phyloP scores from a whole-genome alignment of 2,888 invertebrate genomes.

The Diplazon laetatorius region DNA sequence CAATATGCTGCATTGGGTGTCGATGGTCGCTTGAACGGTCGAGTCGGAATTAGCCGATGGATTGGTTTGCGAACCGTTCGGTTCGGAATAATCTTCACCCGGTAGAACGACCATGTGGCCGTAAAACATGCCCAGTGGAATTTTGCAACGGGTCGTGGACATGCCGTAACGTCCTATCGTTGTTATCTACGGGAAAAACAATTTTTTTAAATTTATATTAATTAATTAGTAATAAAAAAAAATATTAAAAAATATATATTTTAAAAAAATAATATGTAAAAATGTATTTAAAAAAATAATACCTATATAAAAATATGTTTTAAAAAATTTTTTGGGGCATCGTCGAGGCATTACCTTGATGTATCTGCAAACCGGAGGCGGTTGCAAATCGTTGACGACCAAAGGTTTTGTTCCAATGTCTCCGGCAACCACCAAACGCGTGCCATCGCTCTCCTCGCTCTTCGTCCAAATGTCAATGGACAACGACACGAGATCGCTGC shows the following conservation, averaged over 20 bases:
- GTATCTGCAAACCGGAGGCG: conserved; percentile 94
- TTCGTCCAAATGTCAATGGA: conserved; percentile 95
- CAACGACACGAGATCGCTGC: conserved; percentile 91
- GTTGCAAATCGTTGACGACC: conserved; percentile 94
- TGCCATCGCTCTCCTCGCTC: conserved; percentile 93
- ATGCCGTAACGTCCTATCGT: conserved; percentile 96
- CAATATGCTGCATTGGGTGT: conserved; percentile 86
- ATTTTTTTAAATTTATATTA: neutral
- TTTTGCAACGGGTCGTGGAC: conserved; percentile 94
- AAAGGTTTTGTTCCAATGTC: conserved; percentile 95
- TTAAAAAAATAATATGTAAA: no score
- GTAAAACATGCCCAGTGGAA: conserved; percentile 96
- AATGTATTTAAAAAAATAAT: no score
- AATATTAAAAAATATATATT: no score
- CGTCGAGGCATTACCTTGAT: conserved; percentile 91
- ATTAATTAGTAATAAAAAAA: no score
- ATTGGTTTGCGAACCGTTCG: conserved; percentile 73
- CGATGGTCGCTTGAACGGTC: conserved; percentile 79
- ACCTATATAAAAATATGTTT: no score
- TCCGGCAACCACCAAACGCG: conserved; percentile 91
- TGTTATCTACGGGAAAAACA: conserved; percentile 86
- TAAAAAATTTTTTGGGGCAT: no score
- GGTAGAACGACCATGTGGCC: conserved; percentile 92
- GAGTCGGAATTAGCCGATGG: conserved; percentile 75
- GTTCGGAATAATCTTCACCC: conserved; percentile 83